Evolutionary conservation across 2,888 invertebrate species (phyloP).

Genomic region (Ectemnius lituratus): DNA sequence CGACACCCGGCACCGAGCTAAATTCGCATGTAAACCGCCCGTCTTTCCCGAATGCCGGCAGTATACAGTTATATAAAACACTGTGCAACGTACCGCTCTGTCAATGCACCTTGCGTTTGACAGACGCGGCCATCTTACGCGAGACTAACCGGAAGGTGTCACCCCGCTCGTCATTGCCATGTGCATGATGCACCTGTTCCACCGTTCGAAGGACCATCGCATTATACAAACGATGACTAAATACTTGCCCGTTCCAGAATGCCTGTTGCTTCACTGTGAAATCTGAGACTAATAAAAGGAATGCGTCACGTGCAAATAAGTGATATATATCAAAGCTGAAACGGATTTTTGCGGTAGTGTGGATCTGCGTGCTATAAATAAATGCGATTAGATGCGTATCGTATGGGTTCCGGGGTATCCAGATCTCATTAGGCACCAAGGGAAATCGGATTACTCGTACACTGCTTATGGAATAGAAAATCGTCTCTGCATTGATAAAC

Average conservation of each 20-base stretch:
- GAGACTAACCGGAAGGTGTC: slow-evolving; percentile 46
- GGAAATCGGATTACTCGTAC: slow-evolving; percentile 61
- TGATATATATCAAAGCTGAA: too few relatives aligned
- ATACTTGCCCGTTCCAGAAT: too few relatives aligned
- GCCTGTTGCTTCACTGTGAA: neutral
- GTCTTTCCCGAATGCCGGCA: slow-evolving; percentile 26
- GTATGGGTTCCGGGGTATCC: slow-evolving; percentile 59
- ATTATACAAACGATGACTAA: too few relatives aligned
- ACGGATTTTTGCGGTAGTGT: too few relatives aligned
- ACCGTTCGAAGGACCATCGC: too few relatives aligned
- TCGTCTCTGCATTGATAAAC: slow-evolving; percentile 17
- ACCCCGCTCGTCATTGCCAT: slow-evolving; percentile 21
- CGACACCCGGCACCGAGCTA: neutral
- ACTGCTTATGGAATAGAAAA: slow-evolving; percentile 28
- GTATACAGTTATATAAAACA: slow-evolving; percentile 16
- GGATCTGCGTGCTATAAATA: slow-evolving; percentile 40
- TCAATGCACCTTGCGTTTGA: slow-evolving; percentile 65
- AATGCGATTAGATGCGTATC: slow-evolving; percentile 64
- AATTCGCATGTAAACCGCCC: slow-evolving; percentile 6
- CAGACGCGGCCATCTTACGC: slow-evolving; percentile 64
- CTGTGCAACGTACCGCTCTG: slow-evolving; percentile 39
- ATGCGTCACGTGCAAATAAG: too few relatives aligned
- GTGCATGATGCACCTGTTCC: slow-evolving; percentile 9
- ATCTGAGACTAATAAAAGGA: neutral
- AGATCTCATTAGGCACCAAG: slow-evolving; percentile 64